Evolutionary conservation across 2,113 vertebrate genomes (phyloP).

Genomic region (Ictalurus punctatus): DNA sequence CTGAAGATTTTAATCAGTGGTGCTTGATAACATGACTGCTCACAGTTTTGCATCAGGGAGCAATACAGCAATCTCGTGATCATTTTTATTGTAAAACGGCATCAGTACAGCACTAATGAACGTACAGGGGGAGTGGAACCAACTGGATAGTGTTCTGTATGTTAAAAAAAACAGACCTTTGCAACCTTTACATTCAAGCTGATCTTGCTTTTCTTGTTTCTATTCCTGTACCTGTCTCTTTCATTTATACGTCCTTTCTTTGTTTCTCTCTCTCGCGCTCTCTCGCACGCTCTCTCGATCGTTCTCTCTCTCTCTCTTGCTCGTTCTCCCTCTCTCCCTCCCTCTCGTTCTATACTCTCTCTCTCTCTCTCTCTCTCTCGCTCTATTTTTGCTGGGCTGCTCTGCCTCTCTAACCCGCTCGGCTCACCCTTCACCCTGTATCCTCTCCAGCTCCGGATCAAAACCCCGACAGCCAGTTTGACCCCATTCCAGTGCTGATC

Average conservation of each 20-base stretch:
- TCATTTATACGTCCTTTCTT: neutral
- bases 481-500: conserved; percentile 97
- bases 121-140: neutral
- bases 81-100: neutral
- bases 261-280: conserved; percentile 31
- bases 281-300: conserved; percentile 39
- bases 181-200: neutral
- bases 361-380: conserved; percentile 43
- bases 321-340: no score
- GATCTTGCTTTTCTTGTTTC: neutral
- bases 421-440: conserved; percentile 61
- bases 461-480: conserved; percentile 95
- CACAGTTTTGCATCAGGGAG: neutral
- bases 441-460: conserved; percentile 85
- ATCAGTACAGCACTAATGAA: neutral
- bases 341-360: neutral
- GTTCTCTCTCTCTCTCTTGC: no score
- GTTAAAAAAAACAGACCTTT: no score
- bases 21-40: neutral
- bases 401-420: conserved; percentile 44
- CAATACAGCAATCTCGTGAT: no score
- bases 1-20: neutral
- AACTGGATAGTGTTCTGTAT: neutral
- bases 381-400: conserved; percentile 51
- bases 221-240: neutral